Conservation (phyloP, 2,888 invertebrate species). For the Actias luna region DNA sequence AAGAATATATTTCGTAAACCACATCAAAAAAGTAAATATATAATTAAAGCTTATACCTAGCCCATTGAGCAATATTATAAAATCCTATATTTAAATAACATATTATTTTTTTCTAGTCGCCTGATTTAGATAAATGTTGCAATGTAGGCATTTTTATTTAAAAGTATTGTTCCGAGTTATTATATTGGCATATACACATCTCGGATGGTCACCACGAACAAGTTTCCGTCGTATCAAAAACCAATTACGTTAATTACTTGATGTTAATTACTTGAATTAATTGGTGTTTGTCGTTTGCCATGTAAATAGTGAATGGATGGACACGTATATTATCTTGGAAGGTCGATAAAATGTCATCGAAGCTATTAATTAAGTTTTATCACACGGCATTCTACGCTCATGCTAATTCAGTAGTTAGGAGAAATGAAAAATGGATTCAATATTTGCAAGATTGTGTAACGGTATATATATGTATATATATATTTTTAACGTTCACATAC, state of each 20-base stretch:
- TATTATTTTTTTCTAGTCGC: too few species aligned
- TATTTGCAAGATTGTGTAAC: too few species aligned
- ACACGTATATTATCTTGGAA: background rate
- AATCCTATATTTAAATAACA: too few species aligned
- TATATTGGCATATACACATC: background rate
- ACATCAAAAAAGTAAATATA: too few species aligned
- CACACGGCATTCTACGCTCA: background rate
- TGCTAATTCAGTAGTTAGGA: background rate
- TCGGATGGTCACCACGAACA: background rate
- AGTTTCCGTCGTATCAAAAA: background rate
- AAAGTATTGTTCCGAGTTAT: background rate
- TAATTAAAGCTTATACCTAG: too few species aligned
- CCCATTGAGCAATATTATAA: too few species aligned
- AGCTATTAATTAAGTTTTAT: background rate
- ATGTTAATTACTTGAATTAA: background rate
- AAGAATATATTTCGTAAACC: too few species aligned
- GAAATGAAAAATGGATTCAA: too few species aligned
- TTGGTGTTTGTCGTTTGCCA: constrained; percentile 9
- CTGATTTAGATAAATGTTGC: too few species aligned
- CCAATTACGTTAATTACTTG: background rate
- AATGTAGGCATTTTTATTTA: too few species aligned
- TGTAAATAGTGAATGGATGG: constrained; percentile 8
- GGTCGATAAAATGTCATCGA: background rate
- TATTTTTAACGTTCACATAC: too few species aligned
- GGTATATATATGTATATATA: too few species aligned